Evolutionary conservation across 2,113 vertebrate species (phyloP).

Genomic region (Callithrix jacchus): DNA sequence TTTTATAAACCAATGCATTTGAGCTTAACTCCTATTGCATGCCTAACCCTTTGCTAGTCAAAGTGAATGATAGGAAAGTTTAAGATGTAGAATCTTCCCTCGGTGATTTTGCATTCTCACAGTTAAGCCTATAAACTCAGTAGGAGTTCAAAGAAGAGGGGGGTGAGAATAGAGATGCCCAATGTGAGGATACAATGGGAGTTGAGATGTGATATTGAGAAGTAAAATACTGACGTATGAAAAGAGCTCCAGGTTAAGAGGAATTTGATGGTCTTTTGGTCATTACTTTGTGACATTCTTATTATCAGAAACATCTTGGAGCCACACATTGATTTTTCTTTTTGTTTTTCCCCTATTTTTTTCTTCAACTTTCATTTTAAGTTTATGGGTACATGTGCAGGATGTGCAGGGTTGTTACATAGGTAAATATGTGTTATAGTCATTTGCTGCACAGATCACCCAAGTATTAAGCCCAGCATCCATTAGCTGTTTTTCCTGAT

Average conservation of each 20-base stretch:
- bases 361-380: no score
- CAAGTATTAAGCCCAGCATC: no score
- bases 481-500: no score
- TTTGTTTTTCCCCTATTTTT: no score
- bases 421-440: no score
- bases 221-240: not conserved
- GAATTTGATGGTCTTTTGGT: not conserved
- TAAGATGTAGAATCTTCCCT: not conserved
- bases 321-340: not conserved
- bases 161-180: not conserved
- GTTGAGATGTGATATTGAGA: not conserved
- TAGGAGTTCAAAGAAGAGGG: not conserved
- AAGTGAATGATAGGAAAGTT: not conserved
- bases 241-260: not conserved
- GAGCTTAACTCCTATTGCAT: not conserved
- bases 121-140: not conserved
- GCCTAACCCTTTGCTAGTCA: not conserved
- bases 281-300: not conserved
- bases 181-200: not conserved
- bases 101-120: not conserved
- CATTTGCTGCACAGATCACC: no score
- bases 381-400: no score
- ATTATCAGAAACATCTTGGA: not conserved
- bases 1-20: not conserved
- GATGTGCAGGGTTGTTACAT: no score